A percentile compares a stretch with the other conserved stretches of the same genome.
phyloP scores from a whole-genome alignment of 2,113 vertebrate species.

The Macquaria australasica region DNA sequence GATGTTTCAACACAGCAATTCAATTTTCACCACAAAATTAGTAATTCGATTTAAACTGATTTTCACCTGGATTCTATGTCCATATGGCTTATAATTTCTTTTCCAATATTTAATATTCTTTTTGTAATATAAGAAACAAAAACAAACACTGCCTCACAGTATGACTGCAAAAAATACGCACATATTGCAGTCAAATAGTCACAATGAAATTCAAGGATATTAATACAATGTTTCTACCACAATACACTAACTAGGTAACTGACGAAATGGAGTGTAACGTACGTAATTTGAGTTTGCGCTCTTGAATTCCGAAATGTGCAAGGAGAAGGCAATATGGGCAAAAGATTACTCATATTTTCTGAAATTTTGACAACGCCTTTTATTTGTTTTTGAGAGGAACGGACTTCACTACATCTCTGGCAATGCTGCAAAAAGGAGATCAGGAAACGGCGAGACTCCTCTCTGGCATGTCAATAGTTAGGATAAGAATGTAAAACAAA shows the following conservation, averaged over 20 bases:
- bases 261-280: neutral
- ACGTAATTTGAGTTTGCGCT: too few relatives aligned
- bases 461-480: neutral
- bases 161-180: neutral
- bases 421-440: neutral
- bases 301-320: neutral
- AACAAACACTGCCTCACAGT: neutral
- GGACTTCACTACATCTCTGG: neutral
- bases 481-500: constrained; percentile 6
- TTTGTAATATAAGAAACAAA: neutral
- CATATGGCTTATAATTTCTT: too few relatives aligned
- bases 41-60: too few relatives aligned
- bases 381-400: neutral
- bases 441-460: neutral
- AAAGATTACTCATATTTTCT: neutral
- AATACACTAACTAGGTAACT: too few relatives aligned
- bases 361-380: neutral
- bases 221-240: neutral
- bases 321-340: neutral
- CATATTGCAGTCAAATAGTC: neutral
- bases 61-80: too few relatives aligned
- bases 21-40: too few relatives aligned
- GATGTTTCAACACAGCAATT: neutral
- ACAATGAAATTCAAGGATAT: neutral
- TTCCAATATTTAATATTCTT: too few relatives aligned